Percentiles rank a stretch among this genome's conserved stretches.
phyloP scores from a whole-genome alignment of 2,113 vertebrate genomes.

The Rhinolophus sinicus region DNA sequence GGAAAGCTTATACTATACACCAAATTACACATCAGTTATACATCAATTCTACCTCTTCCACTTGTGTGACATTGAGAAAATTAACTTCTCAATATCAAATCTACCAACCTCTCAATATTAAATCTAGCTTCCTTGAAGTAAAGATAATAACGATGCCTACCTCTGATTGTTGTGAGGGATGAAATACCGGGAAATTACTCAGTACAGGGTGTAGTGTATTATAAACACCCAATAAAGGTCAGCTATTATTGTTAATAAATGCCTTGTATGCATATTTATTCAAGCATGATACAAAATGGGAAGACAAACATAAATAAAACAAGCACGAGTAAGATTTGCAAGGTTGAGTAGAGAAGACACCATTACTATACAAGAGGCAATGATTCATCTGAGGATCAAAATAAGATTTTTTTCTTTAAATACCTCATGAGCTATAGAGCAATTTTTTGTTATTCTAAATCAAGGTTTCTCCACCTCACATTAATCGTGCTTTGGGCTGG shows the following conservation, averaged over 20 bases:
- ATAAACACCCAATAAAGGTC: not conserved
- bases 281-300: not conserved
- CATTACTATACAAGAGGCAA: conserved; percentile 85
- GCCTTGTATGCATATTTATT: not conserved
- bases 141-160: not conserved
- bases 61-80: conserved; percentile 34
- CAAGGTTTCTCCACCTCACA: not conserved
- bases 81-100: not conserved
- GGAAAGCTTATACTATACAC: not conserved
- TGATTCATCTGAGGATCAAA: not conserved
- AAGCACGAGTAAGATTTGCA: not conserved
- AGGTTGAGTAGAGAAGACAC: conserved; percentile 70
- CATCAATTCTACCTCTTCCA: not conserved
- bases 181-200: not conserved
- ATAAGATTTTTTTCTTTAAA: not conserved
- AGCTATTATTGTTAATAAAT: not conserved
- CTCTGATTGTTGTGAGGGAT: not conserved
- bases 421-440: not conserved
- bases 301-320: not conserved
- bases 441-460: not conserved
- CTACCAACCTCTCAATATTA: not conserved
- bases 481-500: no score
- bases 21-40: not conserved
- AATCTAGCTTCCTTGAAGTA: not conserved
- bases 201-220: not conserved